Evolutionary conservation across 2,113 vertebrate genomes (phyloP).

Genomic region (Pogona vitticeps): DNA sequence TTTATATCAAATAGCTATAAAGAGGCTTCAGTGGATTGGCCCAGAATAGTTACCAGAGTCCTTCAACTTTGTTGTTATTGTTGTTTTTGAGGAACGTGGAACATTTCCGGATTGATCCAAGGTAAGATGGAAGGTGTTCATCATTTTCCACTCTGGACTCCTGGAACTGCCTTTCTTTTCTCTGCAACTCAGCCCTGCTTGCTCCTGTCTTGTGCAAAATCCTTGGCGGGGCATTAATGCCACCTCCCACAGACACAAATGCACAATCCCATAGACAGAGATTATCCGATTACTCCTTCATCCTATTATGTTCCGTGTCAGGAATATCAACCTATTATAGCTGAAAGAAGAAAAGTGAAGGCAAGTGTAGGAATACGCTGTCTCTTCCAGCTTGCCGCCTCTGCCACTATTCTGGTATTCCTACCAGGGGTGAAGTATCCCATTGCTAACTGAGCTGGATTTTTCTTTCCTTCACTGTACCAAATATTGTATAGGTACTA

Average conservation of each 20-base stretch:
- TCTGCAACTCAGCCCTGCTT: too few species aligned
- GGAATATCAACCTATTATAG: neutral
- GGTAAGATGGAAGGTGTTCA: neutral
- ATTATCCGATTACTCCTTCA: neutral
- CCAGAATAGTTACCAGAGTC: too few species aligned
- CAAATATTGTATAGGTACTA: too few species aligned
- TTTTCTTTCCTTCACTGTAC: too few species aligned
- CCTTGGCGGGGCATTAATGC: neutral
- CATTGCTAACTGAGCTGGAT: too few species aligned
- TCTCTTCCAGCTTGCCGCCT: neutral
- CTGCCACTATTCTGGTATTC: neutral
- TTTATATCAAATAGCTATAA: too few species aligned
- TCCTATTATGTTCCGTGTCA: neutral
- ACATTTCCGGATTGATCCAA: neutral
- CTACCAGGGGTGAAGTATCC: neutral
- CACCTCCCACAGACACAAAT: neutral
- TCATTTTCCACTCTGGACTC: neutral
- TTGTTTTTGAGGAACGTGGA: neutral
- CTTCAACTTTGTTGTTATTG: neutral
- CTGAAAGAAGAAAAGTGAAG: neutral
- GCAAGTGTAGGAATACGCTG: neutral
- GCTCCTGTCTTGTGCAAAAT: neutral
- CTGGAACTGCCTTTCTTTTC: neutral
- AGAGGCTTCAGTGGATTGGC: too few species aligned
- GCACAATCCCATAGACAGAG: neutral